These are phyloP conservation scores for Noctua janthe DNA, from an alignment of 2,888 invertebrate genomes.

Conservation along the genomic window DNA sequence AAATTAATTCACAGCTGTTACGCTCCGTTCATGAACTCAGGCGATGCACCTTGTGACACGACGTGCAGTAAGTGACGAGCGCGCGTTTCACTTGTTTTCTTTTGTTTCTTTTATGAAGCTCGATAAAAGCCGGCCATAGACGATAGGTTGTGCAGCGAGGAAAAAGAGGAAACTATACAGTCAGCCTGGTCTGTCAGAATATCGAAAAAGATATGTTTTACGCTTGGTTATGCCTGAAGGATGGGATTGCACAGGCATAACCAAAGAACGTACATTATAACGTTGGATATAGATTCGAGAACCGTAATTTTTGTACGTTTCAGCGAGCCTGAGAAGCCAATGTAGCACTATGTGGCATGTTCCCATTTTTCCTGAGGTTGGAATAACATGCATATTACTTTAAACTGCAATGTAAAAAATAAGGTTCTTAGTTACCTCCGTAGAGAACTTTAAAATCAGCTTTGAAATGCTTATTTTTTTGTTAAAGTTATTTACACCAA, in stretches of 20 bases:
- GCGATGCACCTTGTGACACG: neutral
- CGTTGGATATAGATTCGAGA: no score
- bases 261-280: no score
- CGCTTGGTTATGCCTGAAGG: no score
- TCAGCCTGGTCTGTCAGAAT: no score
- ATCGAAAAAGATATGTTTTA: no score
- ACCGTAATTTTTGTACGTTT: neutral
- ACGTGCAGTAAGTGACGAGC: neutral
- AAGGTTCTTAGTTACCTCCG: neutral
- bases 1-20: slow-evolving; percentile 32
- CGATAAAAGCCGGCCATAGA: neutral
- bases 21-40: neutral
- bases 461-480: neutral
- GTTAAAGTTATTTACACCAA: no score
- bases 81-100: neutral
- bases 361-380: neutral
- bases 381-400: neutral
- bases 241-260: no score
- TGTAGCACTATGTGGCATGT: neutral
- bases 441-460: neutral
- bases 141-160: neutral
- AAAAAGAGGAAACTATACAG: no score
- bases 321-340: neutral
- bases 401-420: neutral
- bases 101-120: neutral